A percentile compares a stretch with the other conserved stretches of the same genome.
Evolutionary conservation across 2,888 invertebrate species (phyloP).

Genomic region (Serripes groenlandicus): DNA sequence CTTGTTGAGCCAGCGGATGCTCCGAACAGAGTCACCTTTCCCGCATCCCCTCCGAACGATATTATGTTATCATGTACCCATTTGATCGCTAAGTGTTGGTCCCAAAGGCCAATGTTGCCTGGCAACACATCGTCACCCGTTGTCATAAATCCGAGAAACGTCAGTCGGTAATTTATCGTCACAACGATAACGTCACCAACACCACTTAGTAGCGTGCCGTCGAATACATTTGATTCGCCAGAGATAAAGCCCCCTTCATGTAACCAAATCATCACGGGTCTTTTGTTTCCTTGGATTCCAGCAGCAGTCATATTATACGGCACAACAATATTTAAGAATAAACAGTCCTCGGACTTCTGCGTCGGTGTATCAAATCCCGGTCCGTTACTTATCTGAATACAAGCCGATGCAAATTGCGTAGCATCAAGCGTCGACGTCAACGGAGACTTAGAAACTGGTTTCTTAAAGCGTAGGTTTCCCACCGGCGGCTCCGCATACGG

Average conservation of each 20-base stretch:
- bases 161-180: constrained; percentile 71
- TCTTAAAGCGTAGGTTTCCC: constrained; percentile 7
- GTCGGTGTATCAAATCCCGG: background rate
- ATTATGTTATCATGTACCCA: constrained; percentile 84
- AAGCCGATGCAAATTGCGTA: background rate
- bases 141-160: constrained; percentile 73
- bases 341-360: constrained; percentile 1
- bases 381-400: background rate
- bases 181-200: constrained; percentile 65
- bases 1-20: constrained; percentile 98
- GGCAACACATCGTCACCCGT: constrained; percentile 59
- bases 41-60: constrained; percentile 90
- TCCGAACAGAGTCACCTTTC: constrained; percentile 97
- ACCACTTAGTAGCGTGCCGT: constrained; percentile 42
- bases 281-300: background rate
- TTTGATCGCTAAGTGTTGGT: constrained; percentile 94
- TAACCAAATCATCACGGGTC: constrained; percentile 18
- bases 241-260: constrained; percentile 11
- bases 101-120: constrained; percentile 92
- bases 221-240: constrained; percentile 15
- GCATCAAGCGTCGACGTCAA: background rate
- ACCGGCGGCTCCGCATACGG: background rate
- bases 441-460: background rate
- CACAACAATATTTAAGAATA: background rate
- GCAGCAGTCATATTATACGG: background rate